Evolutionary conservation across 2,797 vertebrate species (phyloP).

Genomic region (Thalassophryne amazonica): DNA sequence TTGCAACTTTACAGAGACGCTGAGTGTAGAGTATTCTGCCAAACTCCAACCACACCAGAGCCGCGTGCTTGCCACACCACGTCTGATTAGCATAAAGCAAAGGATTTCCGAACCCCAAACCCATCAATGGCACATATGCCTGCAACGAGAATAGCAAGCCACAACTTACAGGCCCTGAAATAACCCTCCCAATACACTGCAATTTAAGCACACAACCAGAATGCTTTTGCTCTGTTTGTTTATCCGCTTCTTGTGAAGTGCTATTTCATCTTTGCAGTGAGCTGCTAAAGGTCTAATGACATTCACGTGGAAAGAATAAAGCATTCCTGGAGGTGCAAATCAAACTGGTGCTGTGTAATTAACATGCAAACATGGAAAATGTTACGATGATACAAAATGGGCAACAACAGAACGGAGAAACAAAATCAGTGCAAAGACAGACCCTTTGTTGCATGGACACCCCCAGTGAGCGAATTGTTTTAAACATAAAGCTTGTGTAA

Average conservation of each 20-base stretch:
- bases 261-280: conserved; percentile 54
- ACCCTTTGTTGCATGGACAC: no score
- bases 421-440: no score
- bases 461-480: no score
- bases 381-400: neutral
- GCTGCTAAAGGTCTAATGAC: conserved; percentile 19
- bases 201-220: conserved; percentile 52
- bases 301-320: neutral
- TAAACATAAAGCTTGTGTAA: no score
- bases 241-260: conserved; percentile 36
- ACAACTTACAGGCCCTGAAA: conserved; percentile 75
- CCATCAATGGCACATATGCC: conserved; percentile 77
- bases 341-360: neutral
- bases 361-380: neutral
- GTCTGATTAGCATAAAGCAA: conserved; percentile 78
- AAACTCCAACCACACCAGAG: conserved; percentile 71
- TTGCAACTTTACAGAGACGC: conserved; percentile 67
- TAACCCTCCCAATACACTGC: conserved; percentile 57
- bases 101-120: conserved; percentile 79
- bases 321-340: neutral
- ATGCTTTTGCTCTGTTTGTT: conserved; percentile 19
- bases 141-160: conserved; percentile 74
- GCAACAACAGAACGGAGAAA: no score
- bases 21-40: conserved; percentile 68
- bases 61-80: conserved; percentile 64